These are phyloP conservation scores for Climacteris rufus DNA, from an alignment of 2,113 vertebrate species.

Conservation along the genomic window DNA sequence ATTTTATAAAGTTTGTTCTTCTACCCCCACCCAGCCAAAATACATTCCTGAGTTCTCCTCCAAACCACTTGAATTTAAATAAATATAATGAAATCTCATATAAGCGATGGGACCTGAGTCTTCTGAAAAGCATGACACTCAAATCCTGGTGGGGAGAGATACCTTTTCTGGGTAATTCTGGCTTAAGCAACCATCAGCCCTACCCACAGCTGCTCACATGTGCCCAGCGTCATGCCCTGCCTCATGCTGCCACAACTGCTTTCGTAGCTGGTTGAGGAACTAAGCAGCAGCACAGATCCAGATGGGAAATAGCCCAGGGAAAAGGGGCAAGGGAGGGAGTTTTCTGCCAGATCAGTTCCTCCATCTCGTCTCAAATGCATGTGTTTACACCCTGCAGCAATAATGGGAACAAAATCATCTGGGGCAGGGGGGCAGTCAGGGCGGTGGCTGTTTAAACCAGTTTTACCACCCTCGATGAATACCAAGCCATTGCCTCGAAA, in stretches of 20 bases:
- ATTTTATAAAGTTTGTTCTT: background rate
- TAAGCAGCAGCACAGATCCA: background rate
- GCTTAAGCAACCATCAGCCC: background rate
- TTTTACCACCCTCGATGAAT: background rate
- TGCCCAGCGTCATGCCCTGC: background rate
- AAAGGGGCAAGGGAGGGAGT: background rate
- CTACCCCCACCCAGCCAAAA: background rate
- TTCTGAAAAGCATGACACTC: background rate
- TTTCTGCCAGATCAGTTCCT: conserved; percentile 7
- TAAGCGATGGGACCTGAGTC: background rate
- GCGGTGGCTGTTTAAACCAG: conserved; percentile 35
- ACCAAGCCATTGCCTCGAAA: background rate
- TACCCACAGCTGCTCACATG: background rate
- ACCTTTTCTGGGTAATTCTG: background rate
- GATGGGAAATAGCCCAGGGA: conserved; percentile 25
- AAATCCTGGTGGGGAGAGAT: background rate
- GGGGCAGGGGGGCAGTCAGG: background rate
- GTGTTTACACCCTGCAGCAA: background rate
- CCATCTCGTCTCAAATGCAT: background rate
- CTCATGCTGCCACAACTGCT: background rate
- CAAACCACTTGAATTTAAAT: background rate
- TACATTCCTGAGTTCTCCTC: background rate
- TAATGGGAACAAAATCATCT: background rate
- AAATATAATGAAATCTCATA: background rate
- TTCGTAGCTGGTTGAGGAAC: background rate